Evolutionary conservation across 2,888 invertebrate species (phyloP).

Genomic region (Dugesia japonica): DNA sequence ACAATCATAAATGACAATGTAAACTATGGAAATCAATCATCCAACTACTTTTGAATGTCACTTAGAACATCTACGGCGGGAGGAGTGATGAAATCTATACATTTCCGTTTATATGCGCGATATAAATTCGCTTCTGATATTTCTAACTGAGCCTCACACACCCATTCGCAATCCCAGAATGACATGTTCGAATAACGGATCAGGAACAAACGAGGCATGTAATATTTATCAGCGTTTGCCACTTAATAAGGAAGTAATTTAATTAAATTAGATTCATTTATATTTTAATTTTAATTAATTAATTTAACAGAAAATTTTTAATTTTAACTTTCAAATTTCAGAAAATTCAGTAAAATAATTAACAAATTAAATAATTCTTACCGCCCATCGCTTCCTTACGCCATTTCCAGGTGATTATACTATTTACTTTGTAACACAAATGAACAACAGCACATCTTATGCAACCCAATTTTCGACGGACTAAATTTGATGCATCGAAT

Average conservation of each 20-base stretch:
- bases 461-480: not conserved
- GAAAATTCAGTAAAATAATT: too few species aligned
- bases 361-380: not conserved
- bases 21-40: too few species aligned
- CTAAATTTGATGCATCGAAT: not conserved
- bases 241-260: not conserved
- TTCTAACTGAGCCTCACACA: slow-evolving; percentile 75
- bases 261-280: too few species aligned
- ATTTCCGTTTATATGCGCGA: not conserved
- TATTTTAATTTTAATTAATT: too few species aligned
- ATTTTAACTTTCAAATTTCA: too few species aligned
- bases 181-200: slow-evolving; percentile 90
- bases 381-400: not conserved
- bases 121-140: slow-evolving; percentile 52
- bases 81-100: not conserved
- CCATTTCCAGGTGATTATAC: not conserved
- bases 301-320: too few species aligned
- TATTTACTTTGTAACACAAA: not conserved
- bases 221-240: not conserved
- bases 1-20: not conserved
- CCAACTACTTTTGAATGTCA: not conserved
- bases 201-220: slow-evolving; percentile 64
- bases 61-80: not conserved
- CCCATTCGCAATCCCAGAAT: slow-evolving; percentile 96
- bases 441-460: not conserved